These are phyloP conservation scores for Brotula barbata DNA, from an alignment of 2,797 vertebrate genomes.

Conservation along the genomic window DNA sequence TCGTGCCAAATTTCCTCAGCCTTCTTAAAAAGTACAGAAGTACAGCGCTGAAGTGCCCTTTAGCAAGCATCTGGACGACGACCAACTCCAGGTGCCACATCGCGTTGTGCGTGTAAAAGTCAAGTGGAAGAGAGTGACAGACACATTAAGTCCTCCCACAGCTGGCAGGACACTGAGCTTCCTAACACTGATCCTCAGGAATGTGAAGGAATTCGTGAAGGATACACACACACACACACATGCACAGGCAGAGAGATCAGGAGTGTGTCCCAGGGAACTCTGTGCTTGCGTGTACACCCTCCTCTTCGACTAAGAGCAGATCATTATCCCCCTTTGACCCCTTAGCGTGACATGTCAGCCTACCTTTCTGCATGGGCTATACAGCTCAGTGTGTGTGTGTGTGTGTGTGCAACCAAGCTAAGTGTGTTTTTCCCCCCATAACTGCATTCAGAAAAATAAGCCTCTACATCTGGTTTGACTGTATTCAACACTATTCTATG, in stretches of 20 bases:
- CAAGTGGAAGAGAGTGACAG: slow-evolving; percentile 43
- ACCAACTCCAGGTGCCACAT: slow-evolving; percentile 15
- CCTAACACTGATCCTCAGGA: slow-evolving; percentile 71
- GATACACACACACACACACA: slow-evolving; percentile 35
- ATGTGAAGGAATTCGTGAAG: slow-evolving; percentile 66
- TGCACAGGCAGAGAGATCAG: slow-evolving; percentile 19
- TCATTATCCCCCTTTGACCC: slow-evolving; percentile 57
- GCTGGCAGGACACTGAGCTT: slow-evolving; percentile 73
- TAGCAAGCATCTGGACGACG: slow-evolving; percentile 12
- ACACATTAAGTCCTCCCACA: slow-evolving; percentile 63
- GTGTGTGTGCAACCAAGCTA: slow-evolving; percentile 7
- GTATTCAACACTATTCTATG: slow-evolving; percentile 23
- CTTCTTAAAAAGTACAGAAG: background rate
- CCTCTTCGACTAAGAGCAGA: slow-evolving; percentile 51
- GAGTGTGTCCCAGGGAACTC: slow-evolving; percentile 33
- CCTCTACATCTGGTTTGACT: slow-evolving; percentile 63
- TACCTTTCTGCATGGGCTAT: slow-evolving; percentile 37
- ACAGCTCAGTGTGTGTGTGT: slow-evolving; percentile 30
- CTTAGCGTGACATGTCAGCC: slow-evolving; percentile 45
- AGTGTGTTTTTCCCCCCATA: slow-evolving; percentile 42
- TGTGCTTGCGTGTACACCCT: slow-evolving; percentile 27
- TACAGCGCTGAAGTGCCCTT: slow-evolving; percentile 8
- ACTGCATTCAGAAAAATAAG: slow-evolving; percentile 48
- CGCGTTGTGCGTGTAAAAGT: slow-evolving; percentile 22
- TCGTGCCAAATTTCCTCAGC: no score